These are phyloP conservation scores for Acanthis flammea DNA, from an alignment of 2,797 vertebrate species.

Conservation along the genomic window DNA sequence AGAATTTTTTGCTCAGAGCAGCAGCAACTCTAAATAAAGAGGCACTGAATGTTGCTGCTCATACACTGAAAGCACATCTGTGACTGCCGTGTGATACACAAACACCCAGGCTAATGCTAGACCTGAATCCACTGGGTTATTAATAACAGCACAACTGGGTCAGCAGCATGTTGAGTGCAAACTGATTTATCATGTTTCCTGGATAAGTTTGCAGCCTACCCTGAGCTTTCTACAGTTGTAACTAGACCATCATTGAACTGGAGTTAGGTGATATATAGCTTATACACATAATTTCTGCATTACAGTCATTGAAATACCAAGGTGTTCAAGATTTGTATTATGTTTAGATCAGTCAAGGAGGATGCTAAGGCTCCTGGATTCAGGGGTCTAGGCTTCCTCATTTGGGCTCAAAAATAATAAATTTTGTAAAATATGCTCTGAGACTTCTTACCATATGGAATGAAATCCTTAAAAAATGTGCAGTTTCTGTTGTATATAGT, in stretches of 20 bases:
- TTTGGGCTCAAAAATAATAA: not conserved
- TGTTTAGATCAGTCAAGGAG: not conserved
- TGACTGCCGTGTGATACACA: not conserved
- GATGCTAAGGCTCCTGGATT: not conserved
- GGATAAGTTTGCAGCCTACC: not conserved
- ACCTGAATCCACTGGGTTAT: not conserved
- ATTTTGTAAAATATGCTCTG: not conserved
- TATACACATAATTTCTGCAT: not conserved
- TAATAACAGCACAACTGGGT: not conserved
- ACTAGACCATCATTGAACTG: not conserved
- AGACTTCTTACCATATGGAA: not conserved
- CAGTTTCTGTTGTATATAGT: not conserved
- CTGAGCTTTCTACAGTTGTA: not conserved
- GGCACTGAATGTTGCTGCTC: not conserved
- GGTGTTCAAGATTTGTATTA: not conserved
- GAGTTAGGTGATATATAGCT: not conserved
- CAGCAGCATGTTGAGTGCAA: not conserved
- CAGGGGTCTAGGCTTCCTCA: not conserved
- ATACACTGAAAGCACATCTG: not conserved
- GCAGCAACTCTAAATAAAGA: not conserved
- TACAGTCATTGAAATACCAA: not conserved
- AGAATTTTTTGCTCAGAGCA: not conserved
- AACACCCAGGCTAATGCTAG: not conserved
- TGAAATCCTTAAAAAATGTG: not conserved
- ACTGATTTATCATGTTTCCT: not conserved